phyloP scores from a whole-genome alignment of 2,888 invertebrate species.

The Orthosia cruda region DNA sequence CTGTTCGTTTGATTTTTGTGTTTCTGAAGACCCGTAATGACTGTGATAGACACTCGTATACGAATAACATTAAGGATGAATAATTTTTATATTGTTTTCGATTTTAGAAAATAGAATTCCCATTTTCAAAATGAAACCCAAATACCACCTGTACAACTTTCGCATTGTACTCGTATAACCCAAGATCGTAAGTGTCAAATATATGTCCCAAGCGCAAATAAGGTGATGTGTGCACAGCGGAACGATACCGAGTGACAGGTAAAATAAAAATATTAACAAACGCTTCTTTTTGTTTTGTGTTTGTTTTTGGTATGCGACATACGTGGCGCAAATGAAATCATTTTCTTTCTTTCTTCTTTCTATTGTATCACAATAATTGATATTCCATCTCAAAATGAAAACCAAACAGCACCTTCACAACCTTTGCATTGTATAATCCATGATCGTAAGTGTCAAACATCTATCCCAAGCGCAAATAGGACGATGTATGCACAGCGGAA shows the following conservation, averaged over 20 bases:
- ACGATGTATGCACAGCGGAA: constrained; percentile 54
- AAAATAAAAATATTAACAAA: constrained; percentile 75
- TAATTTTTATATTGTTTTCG: background rate
- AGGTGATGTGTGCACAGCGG: constrained; percentile 54
- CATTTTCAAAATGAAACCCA: constrained; percentile 24
- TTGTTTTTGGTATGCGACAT: too few relatives aligned
- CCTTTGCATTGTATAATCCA: constrained; percentile 26
- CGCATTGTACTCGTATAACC: constrained; percentile 18
- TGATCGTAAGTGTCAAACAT: constrained; percentile 48
- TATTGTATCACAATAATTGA: too few relatives aligned
- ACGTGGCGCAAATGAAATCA: too few relatives aligned
- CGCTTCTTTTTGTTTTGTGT: constrained; percentile 13
- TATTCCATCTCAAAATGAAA: constrained; percentile 17
- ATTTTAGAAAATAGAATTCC: background rate
- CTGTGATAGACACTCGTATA: too few relatives aligned
- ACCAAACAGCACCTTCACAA: constrained; percentile 26
- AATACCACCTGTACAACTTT: constrained; percentile 30
- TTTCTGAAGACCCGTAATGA: too few relatives aligned
- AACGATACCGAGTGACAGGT: constrained; percentile 64
- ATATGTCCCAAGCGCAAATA: constrained; percentile 64
- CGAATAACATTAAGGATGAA: too few relatives aligned
- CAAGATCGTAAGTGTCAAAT: constrained; percentile 47
- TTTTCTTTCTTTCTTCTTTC: too few relatives aligned
- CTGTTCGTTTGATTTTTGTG: too few relatives aligned
- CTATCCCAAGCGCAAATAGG: constrained; percentile 64